A percentile compares a stretch with the other conserved stretches of the same genome.
These are phyloP conservation scores for Coenonympha arcania DNA, from an alignment of 2,888 invertebrate species.

Conservation along the genomic window DNA sequence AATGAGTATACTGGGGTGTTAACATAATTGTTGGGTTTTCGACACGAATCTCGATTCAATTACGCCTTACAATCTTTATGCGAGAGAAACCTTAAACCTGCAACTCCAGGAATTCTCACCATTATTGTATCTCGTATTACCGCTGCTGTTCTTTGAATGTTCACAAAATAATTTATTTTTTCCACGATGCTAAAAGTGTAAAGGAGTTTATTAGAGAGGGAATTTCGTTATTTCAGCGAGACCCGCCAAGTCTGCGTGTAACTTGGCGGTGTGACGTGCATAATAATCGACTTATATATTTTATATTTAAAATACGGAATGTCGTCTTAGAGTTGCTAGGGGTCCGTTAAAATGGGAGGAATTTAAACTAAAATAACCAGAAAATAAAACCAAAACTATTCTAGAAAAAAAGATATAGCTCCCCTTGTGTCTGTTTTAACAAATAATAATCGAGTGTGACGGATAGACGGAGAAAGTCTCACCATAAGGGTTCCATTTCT, in stretches of 20 bases:
- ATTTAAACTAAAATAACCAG: constrained; percentile 12
- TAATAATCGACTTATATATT: constrained; percentile 20
- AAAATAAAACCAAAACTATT: not conserved
- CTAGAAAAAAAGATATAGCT: too few species aligned
- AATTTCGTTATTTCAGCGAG: constrained; percentile 10
- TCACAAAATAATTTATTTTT: constrained; percentile 11
- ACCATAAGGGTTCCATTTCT: too few species aligned
- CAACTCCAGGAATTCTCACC: too few species aligned
- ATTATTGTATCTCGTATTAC: too few species aligned
- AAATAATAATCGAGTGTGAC: too few species aligned
- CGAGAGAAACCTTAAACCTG: too few species aligned
- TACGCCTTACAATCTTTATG: too few species aligned
- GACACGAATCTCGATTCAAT: too few species aligned
- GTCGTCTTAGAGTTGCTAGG: constrained; percentile 17
- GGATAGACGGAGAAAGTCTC: too few species aligned
- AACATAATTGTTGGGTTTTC: too few species aligned
- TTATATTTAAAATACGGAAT: constrained; percentile 21
- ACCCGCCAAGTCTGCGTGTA: constrained; percentile 10
- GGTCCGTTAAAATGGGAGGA: constrained; percentile 10
- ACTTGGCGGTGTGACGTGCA: constrained; percentile 18
- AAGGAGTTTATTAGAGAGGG: constrained; percentile 14
- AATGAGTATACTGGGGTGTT: too few species aligned
- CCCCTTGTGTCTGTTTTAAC: too few species aligned
- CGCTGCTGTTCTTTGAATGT: constrained; percentile 13
- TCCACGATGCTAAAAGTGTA: constrained; percentile 9